phyloP scores from a whole-genome alignment of 1,140 invertebrate species.

The Phocides pigmalion region DNA sequence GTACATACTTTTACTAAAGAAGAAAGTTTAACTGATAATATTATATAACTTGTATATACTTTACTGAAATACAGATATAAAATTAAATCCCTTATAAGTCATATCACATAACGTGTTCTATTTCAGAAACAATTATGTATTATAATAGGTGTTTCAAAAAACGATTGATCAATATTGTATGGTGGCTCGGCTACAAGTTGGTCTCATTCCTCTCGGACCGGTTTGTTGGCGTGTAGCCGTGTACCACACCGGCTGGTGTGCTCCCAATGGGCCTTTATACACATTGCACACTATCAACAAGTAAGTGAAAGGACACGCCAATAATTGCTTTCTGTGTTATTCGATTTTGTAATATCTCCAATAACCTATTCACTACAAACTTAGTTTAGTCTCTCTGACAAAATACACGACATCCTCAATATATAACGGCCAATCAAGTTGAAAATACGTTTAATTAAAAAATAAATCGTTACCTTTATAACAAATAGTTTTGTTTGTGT shows the following conservation, averaged over 20 bases:
- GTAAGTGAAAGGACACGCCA: slow-evolving; percentile 78
- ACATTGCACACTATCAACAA: slow-evolving; percentile 65
- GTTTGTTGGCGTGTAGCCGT: slow-evolving; percentile 50
- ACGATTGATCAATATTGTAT: slow-evolving; percentile 78
- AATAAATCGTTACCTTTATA: slow-evolving; percentile 8
- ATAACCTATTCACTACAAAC: slow-evolving; percentile 24
- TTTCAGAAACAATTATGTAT: slow-evolving; percentile 20
- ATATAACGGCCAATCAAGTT: slow-evolving; percentile 9
- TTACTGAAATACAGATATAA: too few relatives aligned
- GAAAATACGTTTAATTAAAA: slow-evolving; percentile 10
- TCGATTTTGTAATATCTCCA: slow-evolving; percentile 64
- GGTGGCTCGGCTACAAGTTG: slow-evolving; percentile 74
- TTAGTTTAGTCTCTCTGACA: slow-evolving; percentile 21
- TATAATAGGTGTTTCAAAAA: slow-evolving; percentile 68
- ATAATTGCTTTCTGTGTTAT: slow-evolving; percentile 76
- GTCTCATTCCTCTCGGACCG: slow-evolving; percentile 75
- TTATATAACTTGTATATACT: too few relatives aligned
- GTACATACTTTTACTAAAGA: too few relatives aligned
- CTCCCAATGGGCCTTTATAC: slow-evolving; percentile 59
- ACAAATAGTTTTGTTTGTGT: slow-evolving; percentile 1
- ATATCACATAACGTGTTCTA: neutral
- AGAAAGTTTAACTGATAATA: too few relatives aligned
- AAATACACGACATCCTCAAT: neutral
- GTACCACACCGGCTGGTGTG: slow-evolving; percentile 73
- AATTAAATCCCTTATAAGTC: neutral